Conservation (phyloP, 2,113 vertebrate genomes). For the Hyla sarda region DNA sequence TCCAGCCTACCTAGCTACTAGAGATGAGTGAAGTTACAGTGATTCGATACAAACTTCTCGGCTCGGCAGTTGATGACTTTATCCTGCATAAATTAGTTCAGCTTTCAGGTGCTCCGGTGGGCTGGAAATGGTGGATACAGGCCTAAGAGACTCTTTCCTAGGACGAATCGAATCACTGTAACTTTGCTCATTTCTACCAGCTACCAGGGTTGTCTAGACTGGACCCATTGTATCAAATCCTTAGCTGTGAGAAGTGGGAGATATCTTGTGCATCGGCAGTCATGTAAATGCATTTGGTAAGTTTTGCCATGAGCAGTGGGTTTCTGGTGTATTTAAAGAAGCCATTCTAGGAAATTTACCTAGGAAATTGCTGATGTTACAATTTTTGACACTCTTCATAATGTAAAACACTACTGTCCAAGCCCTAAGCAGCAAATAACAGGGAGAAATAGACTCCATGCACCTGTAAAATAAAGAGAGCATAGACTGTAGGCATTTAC, state of each 20-base stretch:
- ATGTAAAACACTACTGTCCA: not conserved
- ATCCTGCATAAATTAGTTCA: no score
- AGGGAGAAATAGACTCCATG: not conserved
- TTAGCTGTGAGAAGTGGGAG: not conserved
- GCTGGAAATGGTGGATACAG: no score
- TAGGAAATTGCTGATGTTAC: rapidly evolving
- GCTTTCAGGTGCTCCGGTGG: no score
- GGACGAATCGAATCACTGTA: no score
- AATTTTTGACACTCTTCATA: not conserved
- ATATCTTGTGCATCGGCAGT: no score
- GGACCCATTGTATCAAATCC: not conserved
- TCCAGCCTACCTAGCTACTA: no score
- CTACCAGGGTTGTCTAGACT: not conserved
- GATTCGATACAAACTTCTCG: no score
- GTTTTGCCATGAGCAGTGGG: not conserved
- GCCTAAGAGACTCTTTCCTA: no score
- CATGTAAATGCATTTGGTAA: not conserved
- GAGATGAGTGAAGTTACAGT: no score
- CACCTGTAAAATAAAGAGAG: not conserved
- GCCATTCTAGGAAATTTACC: not conserved
- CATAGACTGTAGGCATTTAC: no score
- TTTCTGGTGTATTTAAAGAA: not conserved
- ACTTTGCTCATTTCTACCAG: no score
- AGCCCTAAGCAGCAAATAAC: not conserved
- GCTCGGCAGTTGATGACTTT: no score